These are phyloP conservation scores for Drosophila burlai DNA, from an alignment of 1,140 invertebrate species.

Conservation along the genomic window DNA sequence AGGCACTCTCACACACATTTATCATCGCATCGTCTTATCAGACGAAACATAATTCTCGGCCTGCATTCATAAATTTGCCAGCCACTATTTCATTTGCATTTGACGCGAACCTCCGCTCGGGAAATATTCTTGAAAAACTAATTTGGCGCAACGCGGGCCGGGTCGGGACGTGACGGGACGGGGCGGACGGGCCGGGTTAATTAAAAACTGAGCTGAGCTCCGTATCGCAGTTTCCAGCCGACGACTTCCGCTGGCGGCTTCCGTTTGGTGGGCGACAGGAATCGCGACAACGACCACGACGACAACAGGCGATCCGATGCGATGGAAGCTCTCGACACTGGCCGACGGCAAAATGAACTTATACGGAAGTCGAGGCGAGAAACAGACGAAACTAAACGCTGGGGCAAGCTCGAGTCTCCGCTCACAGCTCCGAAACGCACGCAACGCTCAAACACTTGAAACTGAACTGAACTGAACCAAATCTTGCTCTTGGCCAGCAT, in stretches of 20 bases:
- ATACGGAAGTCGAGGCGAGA: conserved; percentile 55
- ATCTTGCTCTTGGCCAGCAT: conserved; percentile 83
- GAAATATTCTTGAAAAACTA: conserved; percentile 73
- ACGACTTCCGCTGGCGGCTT: conserved; percentile 68
- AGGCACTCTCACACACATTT: conserved; percentile 72
- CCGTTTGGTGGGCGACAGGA: conserved; percentile 72
- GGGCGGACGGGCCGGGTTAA: conserved; percentile 61
- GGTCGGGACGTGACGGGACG: conserved; percentile 22
- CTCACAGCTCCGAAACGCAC: conserved; percentile 80
- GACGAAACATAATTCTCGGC: conserved; percentile 74
- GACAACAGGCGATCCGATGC: conserved; percentile 29
- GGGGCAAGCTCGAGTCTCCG: conserved; percentile 49
- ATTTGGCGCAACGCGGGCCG: conserved; percentile 30
- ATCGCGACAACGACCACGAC: conserved; percentile 58
- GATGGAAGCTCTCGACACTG: conserved; percentile 45
- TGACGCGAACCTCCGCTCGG: conserved; percentile 47
- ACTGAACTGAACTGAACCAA: conserved; percentile 85
- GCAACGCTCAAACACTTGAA: conserved; percentile 85
- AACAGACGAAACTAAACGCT: conserved; percentile 34
- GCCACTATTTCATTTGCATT: conserved; percentile 68
- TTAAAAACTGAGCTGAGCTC: conserved; percentile 64
- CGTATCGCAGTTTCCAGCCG: conserved; percentile 57
- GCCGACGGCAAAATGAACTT: conserved; percentile 60
- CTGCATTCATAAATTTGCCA: conserved; percentile 68
- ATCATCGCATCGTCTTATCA: conserved; percentile 74